Conservation (phyloP, 1,140 invertebrate genomes). For the Neodiprion lecontei region DNA sequence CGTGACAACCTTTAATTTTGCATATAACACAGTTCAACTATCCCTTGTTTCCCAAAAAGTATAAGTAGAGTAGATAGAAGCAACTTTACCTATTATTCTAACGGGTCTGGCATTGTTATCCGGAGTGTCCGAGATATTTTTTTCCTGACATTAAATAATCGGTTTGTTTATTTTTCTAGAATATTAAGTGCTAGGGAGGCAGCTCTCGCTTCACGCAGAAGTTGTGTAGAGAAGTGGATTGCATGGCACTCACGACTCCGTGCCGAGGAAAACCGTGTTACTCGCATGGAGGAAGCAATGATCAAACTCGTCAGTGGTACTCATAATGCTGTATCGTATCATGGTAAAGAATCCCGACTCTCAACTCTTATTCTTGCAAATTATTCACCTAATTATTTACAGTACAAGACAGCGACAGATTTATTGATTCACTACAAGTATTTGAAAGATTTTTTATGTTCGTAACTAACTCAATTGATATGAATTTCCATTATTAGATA, state of each 20-base stretch:
- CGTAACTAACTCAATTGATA: no score
- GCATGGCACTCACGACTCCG: conserved; percentile 56
- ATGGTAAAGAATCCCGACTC: conserved; percentile 41
- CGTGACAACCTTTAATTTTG: no score
- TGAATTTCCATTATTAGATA: conserved; percentile 41
- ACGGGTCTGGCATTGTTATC: no score
- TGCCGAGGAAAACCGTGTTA: conserved; percentile 54
- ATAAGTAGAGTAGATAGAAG: no score
- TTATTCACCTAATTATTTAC: background rate
- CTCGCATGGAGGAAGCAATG: conserved; percentile 57
- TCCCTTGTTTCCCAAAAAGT: no score
- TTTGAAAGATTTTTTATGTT: no score
- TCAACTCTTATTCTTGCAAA: background rate
- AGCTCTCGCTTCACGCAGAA: conserved; percentile 54
- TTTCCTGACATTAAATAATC: conserved; percentile 1
- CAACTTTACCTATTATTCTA: no score
- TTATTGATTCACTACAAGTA: background rate
- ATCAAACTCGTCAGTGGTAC: conserved; percentile 55
- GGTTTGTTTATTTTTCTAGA: conserved; percentile 34
- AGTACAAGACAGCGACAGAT: background rate
- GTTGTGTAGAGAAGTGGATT: conserved; percentile 59
- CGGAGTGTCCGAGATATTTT: background rate
- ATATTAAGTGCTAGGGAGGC: conserved; percentile 56
- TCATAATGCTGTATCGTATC: conserved; percentile 51
- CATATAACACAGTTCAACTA: no score